Conservation (phyloP, 2,113 vertebrate species). For the Sceloporus undulatus region DNA sequence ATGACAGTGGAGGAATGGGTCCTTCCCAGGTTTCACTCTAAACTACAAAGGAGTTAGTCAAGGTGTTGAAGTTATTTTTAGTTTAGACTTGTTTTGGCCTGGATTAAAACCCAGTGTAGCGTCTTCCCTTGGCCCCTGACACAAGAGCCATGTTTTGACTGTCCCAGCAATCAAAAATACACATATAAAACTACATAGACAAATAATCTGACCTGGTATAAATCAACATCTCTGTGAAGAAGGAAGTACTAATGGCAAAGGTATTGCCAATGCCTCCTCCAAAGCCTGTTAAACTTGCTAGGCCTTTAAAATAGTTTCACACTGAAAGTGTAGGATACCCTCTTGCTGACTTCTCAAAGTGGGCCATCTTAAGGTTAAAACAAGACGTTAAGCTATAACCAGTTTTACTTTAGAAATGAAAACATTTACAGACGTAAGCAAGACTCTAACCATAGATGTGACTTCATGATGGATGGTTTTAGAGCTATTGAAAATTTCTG, state of each 20-base stretch:
- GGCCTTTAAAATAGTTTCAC: background rate
- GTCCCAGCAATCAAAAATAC: no score
- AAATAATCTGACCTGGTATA: background rate
- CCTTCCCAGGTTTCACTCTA: no score
- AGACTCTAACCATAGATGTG: background rate
- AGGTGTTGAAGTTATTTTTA: no score
- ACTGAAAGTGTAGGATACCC: background rate
- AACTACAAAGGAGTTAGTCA: no score
- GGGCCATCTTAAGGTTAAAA: background rate
- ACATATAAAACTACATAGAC: background rate
- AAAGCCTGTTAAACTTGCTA: background rate
- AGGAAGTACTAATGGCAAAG: background rate
- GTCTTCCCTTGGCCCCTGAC: no score
- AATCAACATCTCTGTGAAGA: background rate
- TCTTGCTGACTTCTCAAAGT: background rate
- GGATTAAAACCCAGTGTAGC: background rate
- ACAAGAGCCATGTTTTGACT: background rate
- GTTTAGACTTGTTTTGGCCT: background rate
- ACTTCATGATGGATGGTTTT: constrained; percentile 5
- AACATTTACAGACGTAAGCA: background rate
- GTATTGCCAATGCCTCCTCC: background rate
- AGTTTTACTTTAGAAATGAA: constrained; percentile 18
- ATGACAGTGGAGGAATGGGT: no score
- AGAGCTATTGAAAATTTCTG: constrained; percentile 7
- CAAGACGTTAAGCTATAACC: background rate